Base-by-base conservation (phyloP, 2,888 invertebrate genomes). In the Meiosimyza platycephala region DNA sequence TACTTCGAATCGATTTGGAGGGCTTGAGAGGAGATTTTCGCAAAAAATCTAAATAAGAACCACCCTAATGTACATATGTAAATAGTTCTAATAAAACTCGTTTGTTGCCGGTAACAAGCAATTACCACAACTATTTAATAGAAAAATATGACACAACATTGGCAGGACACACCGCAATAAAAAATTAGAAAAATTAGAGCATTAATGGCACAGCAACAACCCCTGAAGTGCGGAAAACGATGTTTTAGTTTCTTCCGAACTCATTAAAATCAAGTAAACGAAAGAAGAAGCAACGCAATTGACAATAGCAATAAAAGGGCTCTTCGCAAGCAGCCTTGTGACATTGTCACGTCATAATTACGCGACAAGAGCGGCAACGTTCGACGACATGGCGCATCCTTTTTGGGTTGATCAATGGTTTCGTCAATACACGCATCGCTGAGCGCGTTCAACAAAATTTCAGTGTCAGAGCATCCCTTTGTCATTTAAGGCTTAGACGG, bases 401-500 rank as follows among this genome's bases (percentile, higher is more conserved):
- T 54, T 54, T 54, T 54, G n/a, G 40, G 40, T 40, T 40, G 40
- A 40, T 40, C 40, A 40, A 40, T 40, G 40, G 75, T 76, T 78
- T 70, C 79, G 81, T 80, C 81, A 81, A 82, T 70, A 73, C 76
- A 75, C 68, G 33, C 47, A 59, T 22, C 76, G 75, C 74, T 76
- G 54, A 22, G 22, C n/a, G 51, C 22, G 54, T 16, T 18, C 40
- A 50, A 40, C 62, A 73, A 40, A 40, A 40, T 40, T 40, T 40
- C 40, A 40, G 40, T 40, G 40, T 40, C 40, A 7, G 40, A 40
- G 9, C 59, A 60, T 15, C 59, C 59, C 59, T 3, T 60, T 33
- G 28, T 22, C 57, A 9, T 18, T 59, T 54, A 16, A 9, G 54
- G 54, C 13, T 54, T 16, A 54, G 9, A 40, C 40, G 6, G 40